Conservation (phyloP, 2,888 invertebrate genomes). For the Philhelius pedissequus region DNA sequence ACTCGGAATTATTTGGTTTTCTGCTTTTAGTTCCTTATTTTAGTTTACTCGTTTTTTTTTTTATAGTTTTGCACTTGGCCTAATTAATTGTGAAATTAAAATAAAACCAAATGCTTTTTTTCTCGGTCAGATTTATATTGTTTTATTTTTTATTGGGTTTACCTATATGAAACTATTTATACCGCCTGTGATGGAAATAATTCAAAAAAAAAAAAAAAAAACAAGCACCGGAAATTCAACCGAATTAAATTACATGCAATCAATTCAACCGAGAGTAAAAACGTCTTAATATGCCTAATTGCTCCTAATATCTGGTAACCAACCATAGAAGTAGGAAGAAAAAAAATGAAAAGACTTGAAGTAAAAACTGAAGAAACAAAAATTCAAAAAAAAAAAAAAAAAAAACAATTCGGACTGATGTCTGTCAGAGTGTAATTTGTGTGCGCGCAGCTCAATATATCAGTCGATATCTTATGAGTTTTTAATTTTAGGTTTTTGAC, state of each 20-base stretch:
- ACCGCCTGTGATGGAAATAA: not conserved
- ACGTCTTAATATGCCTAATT: slow-evolving; percentile 67
- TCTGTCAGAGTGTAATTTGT: slow-evolving; percentile 73
- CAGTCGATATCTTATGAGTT: slow-evolving; percentile 79
- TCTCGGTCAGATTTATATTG: not conserved
- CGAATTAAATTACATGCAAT: slow-evolving; percentile 66
- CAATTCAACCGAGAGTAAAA: slow-evolving; percentile 67
- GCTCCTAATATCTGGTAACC: slow-evolving; percentile 66
- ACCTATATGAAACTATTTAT: not conserved
- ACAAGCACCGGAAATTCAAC: slow-evolving; percentile 61
- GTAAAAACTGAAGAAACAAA: not conserved
- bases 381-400: not conserved
- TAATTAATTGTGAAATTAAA: slow-evolving; percentile 61
- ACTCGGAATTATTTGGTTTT: slow-evolving; percentile 24
- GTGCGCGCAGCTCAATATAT: slow-evolving; percentile 77
- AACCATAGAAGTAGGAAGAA: slow-evolving; percentile 8
- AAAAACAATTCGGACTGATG: slow-evolving; percentile 57
- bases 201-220: not conserved
- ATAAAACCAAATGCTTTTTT: slow-evolving; percentile 29
- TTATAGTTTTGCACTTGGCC: slow-evolving; percentile 59
- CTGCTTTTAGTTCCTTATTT: slow-evolving; percentile 54
- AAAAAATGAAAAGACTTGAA: not conserved
- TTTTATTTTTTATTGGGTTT: slow-evolving; percentile 8
- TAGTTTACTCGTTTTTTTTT: slow-evolving; percentile 8
- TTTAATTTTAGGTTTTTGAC: slow-evolving; percentile 78